Percentiles rank a stretch among this genome's conserved stretches.
Conservation (phyloP, 2,888 invertebrate genomes). For the Actias luna region DNA sequence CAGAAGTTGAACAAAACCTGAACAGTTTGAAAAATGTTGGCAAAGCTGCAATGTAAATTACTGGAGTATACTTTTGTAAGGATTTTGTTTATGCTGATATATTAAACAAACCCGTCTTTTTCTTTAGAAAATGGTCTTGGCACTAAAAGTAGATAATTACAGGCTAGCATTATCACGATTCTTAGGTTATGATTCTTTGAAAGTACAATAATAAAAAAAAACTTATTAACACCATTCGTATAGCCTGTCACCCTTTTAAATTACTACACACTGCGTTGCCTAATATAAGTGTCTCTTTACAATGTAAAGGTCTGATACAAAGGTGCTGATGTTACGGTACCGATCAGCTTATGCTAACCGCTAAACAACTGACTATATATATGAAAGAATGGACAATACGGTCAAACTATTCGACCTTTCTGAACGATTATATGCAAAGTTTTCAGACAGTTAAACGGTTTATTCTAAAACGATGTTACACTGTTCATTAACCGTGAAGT, state of each 20-base stretch:
- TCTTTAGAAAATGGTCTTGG: too few species aligned
- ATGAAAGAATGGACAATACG: background rate
- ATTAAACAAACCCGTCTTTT: too few species aligned
- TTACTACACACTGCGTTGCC: background rate
- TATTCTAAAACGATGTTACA: slow-evolving; percentile 60
- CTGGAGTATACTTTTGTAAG: too few species aligned
- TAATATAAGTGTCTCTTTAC: background rate
- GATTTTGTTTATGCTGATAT: too few species aligned
- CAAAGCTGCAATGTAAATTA: too few species aligned
- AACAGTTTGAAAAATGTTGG: too few species aligned
- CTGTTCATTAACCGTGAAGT: slow-evolving; percentile 71
- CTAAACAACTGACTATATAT: background rate
- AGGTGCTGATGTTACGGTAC: background rate
- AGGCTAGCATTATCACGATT: too few species aligned
- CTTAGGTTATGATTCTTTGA: too few species aligned
- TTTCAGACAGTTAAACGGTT: slow-evolving; percentile 58
- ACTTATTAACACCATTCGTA: background rate
- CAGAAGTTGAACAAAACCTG: too few species aligned
- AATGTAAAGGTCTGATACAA: background rate
- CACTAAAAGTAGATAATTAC: too few species aligned
- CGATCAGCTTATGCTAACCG: background rate
- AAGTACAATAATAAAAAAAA: background rate
- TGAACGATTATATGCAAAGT: slow-evolving; percentile 67
- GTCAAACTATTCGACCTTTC: slow-evolving; percentile 26
- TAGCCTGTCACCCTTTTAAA: background rate